Evolutionary conservation across 2,888 invertebrate genomes (phyloP).

Genomic region (Hartigia nigra): DNA sequence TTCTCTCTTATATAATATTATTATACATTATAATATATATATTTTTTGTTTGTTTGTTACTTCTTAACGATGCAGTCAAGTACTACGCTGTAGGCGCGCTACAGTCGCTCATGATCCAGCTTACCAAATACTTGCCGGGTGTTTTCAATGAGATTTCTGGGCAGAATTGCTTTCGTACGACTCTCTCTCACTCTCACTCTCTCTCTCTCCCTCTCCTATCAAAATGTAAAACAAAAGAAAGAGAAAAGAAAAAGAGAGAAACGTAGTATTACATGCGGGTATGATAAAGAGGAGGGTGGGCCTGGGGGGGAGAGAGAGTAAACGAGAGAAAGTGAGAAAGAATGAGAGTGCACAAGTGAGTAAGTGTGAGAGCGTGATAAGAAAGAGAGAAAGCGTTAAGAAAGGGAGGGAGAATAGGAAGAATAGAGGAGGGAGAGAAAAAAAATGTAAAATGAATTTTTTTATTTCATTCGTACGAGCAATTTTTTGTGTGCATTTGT

Average conservation of each 20-base stretch:
- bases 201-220: conserved; percentile 2
- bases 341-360: not conserved
- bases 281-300: not conserved
- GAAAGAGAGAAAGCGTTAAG: not conserved
- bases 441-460: not conserved
- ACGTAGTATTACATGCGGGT: not conserved
- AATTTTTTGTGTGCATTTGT: not conserved
- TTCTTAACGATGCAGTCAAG: conserved; percentile 21
- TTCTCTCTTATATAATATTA: conserved; percentile 7
- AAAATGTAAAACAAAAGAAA: not conserved
- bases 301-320: not conserved
- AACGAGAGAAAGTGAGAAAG: not conserved
- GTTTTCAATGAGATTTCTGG: conserved; percentile 7
- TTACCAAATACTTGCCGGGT: conserved; percentile 26
- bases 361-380: not conserved
- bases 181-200: not conserved
- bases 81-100: conserved; percentile 19
- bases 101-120: conserved; percentile 22
- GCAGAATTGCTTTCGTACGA: not conserved
- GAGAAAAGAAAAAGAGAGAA: not conserved
- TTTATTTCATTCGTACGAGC: not conserved
- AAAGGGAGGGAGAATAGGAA: not conserved
- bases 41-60: conserved; percentile 12
- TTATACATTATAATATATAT: conserved; percentile 4
- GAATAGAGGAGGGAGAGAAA: not conserved